Evolutionary conservation across 2,113 vertebrate genomes (phyloP).

Genomic region (Eulacestoma nigropectus): DNA sequence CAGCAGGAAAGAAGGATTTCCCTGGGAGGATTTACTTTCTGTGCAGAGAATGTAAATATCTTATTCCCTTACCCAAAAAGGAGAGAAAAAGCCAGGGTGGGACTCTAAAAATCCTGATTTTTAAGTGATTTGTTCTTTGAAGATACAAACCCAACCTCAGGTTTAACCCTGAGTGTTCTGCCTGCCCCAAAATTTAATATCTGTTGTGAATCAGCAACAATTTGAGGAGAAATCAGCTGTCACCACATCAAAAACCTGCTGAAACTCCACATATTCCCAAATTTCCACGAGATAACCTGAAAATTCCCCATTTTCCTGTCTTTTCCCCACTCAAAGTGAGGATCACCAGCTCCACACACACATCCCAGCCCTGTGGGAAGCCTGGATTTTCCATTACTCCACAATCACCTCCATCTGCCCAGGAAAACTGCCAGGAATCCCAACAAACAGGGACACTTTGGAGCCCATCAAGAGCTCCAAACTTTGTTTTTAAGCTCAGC

Average conservation of each 20-base stretch:
- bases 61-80: background rate
- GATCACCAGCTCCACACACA: background rate
- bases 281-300: background rate
- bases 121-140: background rate
- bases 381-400: slow-evolving; percentile 9
- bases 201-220: background rate
- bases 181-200: background rate
- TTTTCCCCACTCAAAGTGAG: background rate
- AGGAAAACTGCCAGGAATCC: background rate
- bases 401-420: slow-evolving; percentile 37
- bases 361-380: background rate
- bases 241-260: background rate
- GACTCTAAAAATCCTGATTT: background rate
- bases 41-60: background rate
- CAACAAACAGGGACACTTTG: background rate
- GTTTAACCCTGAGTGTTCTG: background rate
- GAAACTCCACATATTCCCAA: background rate
- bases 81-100: background rate
- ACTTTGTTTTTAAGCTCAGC: background rate
- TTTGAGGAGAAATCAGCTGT: background rate
- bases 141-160: background rate
- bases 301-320: background rate
- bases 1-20: slow-evolving; percentile 8
- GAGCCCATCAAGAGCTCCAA: background rate
- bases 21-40: background rate